A percentile compares a stretch with the other conserved stretches of the same genome.
phyloP scores from a whole-genome alignment of 2,888 invertebrate genomes.

The Sinopyrophorus schimmeli region DNA sequence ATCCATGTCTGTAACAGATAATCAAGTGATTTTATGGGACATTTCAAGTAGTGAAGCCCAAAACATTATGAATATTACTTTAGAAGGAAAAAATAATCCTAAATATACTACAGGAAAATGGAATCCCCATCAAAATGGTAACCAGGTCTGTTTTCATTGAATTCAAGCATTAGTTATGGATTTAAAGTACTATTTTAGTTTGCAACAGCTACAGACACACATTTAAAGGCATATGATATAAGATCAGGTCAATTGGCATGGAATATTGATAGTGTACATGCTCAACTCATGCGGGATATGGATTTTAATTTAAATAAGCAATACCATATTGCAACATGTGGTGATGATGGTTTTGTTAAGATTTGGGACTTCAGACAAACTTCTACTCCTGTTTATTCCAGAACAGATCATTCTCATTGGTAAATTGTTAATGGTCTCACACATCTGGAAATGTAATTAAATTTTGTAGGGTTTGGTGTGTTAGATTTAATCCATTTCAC shows the following conservation, averaged over 20 bases:
- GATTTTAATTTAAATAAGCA: conserved; percentile 99
- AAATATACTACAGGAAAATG: conserved; percentile 87
- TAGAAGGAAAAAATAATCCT: conserved; percentile 72
- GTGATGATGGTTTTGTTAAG: conserved; percentile 93
- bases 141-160: conserved; percentile 66
- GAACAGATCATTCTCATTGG: conserved; percentile 89
- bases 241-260: conserved; percentile 76
- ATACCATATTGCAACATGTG: conserved; percentile 89
- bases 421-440: conserved; percentile 40
- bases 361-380: conserved; percentile 95
- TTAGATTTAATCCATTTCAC: conserved; percentile 94
- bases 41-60: conserved; percentile 60
- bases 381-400: conserved; percentile 74
- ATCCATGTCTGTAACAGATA: conserved; percentile 77
- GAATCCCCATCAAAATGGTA: conserved; percentile 92
- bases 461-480: conserved; percentile 81
- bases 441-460: background rate
- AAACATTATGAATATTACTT: conserved; percentile 44
- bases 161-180: conserved; percentile 8
- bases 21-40: conserved; percentile 77
- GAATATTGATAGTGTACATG: conserved; percentile 81
- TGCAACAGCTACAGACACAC: conserved; percentile 83
- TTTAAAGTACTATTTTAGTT: conserved; percentile 66
- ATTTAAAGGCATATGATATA: conserved; percentile 86
- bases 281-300: conserved; percentile 84